Percentiles rank a stretch among this genome's conserved stretches.
Evolutionary conservation across 2,113 vertebrate genomes (phyloP).

Genomic region (Furnarius figulus): DNA sequence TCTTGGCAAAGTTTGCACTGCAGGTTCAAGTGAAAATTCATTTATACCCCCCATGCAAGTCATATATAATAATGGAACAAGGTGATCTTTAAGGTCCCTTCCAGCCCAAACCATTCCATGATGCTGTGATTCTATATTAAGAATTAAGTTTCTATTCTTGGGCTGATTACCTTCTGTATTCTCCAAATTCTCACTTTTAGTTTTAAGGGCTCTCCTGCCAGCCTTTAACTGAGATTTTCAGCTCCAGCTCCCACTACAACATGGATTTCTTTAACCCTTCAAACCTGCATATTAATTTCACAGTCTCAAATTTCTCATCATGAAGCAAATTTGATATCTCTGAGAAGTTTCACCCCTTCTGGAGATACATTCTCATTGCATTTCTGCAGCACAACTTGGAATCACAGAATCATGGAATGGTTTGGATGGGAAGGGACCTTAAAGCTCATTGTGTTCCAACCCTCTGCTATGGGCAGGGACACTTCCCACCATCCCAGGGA

Average conservation of each 20-base stretch:
- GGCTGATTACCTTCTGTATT: not conserved
- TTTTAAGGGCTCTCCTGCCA: not conserved
- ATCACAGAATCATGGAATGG: not conserved
- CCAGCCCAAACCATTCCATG: not conserved
- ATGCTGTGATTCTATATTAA: not conserved
- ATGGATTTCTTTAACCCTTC: not conserved
- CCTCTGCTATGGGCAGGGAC: too few relatives aligned
- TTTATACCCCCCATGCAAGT: not conserved
- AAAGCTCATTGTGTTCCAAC: not conserved
- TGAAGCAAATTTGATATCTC: not conserved
- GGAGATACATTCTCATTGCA: not conserved
- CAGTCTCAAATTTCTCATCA: not conserved
- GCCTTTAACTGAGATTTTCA: not conserved
- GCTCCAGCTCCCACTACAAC: not conserved
- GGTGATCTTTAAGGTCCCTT: not conserved
- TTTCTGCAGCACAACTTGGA: not conserved
- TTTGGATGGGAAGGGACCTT: not conserved
- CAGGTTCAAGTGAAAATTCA: not conserved
- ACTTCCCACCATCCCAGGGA: too few relatives aligned
- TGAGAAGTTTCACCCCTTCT: not conserved
- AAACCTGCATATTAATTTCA: not conserved
- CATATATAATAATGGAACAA: fast-evolving
- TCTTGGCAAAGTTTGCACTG: not conserved
- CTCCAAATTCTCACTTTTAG: not conserved
- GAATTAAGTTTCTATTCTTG: not conserved